phyloP scores from a whole-genome alignment of 2,113 vertebrate genomes.

The Hippoglossus stenolepis region DNA sequence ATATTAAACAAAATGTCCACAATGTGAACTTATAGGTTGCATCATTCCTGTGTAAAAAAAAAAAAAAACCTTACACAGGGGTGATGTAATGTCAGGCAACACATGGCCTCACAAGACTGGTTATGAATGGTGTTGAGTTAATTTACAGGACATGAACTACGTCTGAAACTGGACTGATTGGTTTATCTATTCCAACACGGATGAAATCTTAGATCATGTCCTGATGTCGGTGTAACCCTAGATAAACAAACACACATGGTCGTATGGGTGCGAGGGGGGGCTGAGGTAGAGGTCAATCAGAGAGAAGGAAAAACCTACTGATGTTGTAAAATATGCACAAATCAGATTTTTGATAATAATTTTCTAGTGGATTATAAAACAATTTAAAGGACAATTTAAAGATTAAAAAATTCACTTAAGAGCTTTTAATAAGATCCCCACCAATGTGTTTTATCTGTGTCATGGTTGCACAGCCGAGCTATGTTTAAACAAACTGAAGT shows the following conservation, averaged over 20 bases:
- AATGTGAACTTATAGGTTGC: conserved; percentile 56
- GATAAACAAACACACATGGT: background rate
- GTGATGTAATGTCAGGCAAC: conserved; percentile 81
- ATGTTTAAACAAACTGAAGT: too few relatives aligned
- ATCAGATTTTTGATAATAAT: too few relatives aligned
- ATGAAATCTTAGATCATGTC: background rate
- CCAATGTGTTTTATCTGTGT: too few relatives aligned
- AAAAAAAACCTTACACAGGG: conserved; percentile 44
- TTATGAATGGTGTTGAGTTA: conserved; percentile 43
- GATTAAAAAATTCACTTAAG: too few relatives aligned
- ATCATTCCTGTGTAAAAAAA: conserved; percentile 73
- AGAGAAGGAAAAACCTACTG: too few relatives aligned
- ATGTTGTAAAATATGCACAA: too few relatives aligned
- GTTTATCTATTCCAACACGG: background rate
- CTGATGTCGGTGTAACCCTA: background rate
- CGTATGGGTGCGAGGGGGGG: too few relatives aligned
- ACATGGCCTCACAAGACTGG: conserved; percentile 66
- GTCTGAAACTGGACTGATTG: background rate
- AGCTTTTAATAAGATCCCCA: too few relatives aligned
- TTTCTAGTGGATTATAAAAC: too few relatives aligned
- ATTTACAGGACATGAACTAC: background rate
- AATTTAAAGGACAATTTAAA: too few relatives aligned
- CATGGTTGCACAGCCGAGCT: too few relatives aligned
- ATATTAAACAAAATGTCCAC: background rate
- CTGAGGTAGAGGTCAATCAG: too few relatives aligned